phyloP scores from a whole-genome alignment of 2,113 vertebrate genomes.

The Probosciger aterrimus region DNA sequence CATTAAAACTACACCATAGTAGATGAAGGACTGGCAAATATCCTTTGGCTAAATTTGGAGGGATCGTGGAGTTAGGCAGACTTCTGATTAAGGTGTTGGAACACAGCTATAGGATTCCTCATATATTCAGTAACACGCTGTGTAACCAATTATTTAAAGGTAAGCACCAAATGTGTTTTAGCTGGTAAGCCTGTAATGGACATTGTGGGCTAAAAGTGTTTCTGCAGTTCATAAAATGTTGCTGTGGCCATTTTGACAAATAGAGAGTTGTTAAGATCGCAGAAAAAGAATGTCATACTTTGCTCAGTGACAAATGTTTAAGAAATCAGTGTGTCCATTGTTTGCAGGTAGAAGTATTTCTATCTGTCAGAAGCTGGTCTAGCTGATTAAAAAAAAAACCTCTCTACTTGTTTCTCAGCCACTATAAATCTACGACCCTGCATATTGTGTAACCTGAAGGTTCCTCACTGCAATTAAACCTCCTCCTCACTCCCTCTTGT shows the following conservation, averaged over 20 bases:
- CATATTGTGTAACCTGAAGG: not conserved
- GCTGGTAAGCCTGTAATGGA: not conserved
- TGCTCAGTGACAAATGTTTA: not conserved
- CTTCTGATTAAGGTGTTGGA: not conserved
- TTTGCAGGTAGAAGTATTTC: not conserved
- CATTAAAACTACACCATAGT: not conserved
- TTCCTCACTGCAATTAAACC: not conserved
- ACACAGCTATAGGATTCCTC: not conserved
- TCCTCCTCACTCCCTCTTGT: not conserved
- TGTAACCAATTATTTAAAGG: not conserved
- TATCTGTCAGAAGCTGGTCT: not conserved
- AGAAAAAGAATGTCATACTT: not conserved
- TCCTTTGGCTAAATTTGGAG: not conserved
- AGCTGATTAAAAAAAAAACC: not conserved
- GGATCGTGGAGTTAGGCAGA: not conserved
- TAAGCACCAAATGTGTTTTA: not conserved
- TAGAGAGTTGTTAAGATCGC: not conserved
- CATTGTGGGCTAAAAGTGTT: not conserved
- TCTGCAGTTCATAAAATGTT: not conserved
- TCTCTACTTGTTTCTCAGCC: not conserved
- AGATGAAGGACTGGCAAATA: not conserved
- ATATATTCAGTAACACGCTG: not conserved
- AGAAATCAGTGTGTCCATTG: not conserved
- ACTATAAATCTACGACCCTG: not conserved
- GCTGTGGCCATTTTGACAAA: not conserved